A percentile compares a stretch with the other conserved stretches of the same genome.
Evolutionary conservation across 2,797 vertebrate genomes (phyloP).

Genomic region (Cygnus olor): DNA sequence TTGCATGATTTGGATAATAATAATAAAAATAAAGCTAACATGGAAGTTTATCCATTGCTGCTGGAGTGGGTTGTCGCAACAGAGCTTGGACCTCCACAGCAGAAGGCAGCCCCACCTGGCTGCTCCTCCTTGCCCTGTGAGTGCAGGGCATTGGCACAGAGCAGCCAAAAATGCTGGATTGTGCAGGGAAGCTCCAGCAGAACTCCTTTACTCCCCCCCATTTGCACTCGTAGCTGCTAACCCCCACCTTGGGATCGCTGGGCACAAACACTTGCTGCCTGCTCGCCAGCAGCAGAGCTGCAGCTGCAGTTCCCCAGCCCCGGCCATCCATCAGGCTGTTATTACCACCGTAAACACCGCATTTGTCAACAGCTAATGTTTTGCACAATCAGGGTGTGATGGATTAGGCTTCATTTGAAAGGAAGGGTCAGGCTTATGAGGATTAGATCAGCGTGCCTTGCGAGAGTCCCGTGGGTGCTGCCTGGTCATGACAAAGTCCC

Average conservation of each 20-base stretch:
- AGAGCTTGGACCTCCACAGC: background rate
- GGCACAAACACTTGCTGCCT: background rate
- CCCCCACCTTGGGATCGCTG: background rate
- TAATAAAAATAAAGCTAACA: background rate
- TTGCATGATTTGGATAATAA: background rate
- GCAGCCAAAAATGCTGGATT: background rate
- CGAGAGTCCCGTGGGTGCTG: background rate
- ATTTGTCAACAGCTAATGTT: background rate
- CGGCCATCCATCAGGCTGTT: background rate
- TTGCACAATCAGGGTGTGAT: background rate
- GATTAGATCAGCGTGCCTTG: background rate
- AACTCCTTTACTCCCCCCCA: background rate
- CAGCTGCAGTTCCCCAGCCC: background rate
- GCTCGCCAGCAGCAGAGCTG: background rate
- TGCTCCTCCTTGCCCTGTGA: background rate
- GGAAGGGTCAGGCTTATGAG: background rate
- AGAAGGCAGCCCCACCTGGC: background rate
- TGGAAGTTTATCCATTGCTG: background rate
- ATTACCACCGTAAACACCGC: background rate
- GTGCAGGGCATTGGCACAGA: background rate
- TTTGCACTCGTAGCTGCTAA: fast-evolving
- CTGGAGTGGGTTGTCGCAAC: background rate
- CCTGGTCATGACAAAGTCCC: background rate
- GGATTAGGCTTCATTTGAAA: background rate
- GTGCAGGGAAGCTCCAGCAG: background rate